Evolutionary conservation across 2,888 invertebrate genomes (phyloP).

Genomic region (Creontiades dilutus): DNA sequence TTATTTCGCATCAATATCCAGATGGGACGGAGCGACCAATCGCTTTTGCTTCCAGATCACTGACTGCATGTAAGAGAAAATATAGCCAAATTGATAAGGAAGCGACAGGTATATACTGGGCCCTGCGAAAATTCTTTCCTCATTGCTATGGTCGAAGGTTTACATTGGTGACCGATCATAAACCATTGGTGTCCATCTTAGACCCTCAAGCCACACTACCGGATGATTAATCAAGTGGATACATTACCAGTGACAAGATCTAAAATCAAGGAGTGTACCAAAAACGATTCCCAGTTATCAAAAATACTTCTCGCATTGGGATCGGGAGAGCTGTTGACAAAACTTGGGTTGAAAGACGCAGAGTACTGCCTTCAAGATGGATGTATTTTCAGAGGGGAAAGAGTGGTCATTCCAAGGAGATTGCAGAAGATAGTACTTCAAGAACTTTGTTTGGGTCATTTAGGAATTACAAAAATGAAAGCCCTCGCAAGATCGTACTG

Average conservation of each 20-base stretch:
- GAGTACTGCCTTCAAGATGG: background rate
- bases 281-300: slow-evolving; percentile 9
- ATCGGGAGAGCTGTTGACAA: slow-evolving; percentile 19
- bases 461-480: too few species aligned
- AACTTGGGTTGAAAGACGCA: background rate
- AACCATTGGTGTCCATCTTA: slow-evolving; percentile 13
- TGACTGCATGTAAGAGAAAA: slow-evolving; percentile 77
- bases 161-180: background rate
- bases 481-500: too few species aligned
- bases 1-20: background rate
- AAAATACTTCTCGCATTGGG: background rate
- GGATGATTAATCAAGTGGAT: background rate
- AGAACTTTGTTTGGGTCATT: background rate
- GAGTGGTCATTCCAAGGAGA: slow-evolving; percentile 49
- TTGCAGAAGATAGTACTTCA: background rate
- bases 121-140: slow-evolving; percentile 49
- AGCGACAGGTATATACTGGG: slow-evolving; percentile 75
- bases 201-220: slow-evolving; percentile 31
- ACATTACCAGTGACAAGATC: background rate
- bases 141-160: background rate
- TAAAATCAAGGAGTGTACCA: slow-evolving; percentile 52
- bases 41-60: slow-evolving; percentile 73
- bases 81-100: slow-evolving; percentile 78
- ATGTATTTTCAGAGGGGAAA: too few species aligned
- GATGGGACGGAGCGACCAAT: background rate